Percentiles rank a stretch among this genome's conserved stretches.
These are phyloP conservation scores for Gastrophryne carolinensis DNA, from an alignment of 2,797 vertebrate species.

Conservation along the genomic window DNA sequence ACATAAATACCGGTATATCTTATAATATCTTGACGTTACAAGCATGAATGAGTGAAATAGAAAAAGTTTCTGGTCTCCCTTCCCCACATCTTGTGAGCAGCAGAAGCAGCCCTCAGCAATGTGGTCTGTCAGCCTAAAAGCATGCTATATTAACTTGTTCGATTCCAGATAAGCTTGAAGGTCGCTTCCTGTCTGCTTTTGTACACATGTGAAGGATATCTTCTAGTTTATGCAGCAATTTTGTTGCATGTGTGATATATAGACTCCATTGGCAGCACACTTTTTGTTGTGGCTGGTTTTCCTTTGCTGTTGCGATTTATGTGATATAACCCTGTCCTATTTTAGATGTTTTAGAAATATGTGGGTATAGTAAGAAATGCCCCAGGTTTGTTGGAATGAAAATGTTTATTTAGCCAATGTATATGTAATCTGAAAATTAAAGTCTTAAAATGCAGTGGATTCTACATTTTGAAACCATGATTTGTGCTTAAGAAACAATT, in stretches of 20 bases:
- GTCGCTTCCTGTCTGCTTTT: neutral
- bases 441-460: neutral
- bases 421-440: too few species aligned
- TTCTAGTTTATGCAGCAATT: neutral
- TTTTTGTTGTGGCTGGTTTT: too few species aligned
- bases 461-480: neutral
- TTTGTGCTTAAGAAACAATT: slow-evolving; percentile 29
- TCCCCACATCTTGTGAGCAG: slow-evolving; percentile 5
- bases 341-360: too few species aligned
- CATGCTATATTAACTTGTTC: slow-evolving; percentile 17
- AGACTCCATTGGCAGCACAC: too few species aligned
- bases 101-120: slow-evolving; percentile 1
- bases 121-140: slow-evolving; percentile 4
- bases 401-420: too few species aligned
- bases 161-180: neutral
- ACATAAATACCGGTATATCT: too few species aligned
- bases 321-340: too few species aligned
- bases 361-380: too few species aligned
- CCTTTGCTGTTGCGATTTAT: too few species aligned
- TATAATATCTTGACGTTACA: too few species aligned
- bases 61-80: neutral
- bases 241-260: neutral
- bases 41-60: too few species aligned
- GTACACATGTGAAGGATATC: neutral
- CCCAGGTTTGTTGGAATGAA: too few species aligned